phyloP scores from a whole-genome alignment of 2,888 invertebrate species.

The Scaptomyza parva region DNA sequence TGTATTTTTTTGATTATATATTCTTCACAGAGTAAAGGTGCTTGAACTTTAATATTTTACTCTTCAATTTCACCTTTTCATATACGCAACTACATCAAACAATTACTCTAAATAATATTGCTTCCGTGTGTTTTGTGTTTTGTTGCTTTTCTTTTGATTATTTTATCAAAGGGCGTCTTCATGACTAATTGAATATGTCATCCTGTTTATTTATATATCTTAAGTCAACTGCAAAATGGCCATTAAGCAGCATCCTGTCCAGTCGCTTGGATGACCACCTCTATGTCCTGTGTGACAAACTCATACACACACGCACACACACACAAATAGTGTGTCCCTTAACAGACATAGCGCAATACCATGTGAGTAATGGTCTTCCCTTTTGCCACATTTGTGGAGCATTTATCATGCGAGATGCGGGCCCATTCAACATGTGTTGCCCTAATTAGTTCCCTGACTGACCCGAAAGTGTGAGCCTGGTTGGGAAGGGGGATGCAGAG shows the following conservation, averaged over 20 bases:
- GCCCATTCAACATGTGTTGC: slow-evolving; percentile 63
- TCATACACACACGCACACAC: slow-evolving; percentile 13
- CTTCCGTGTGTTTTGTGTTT: neutral
- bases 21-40: no score
- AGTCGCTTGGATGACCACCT: slow-evolving; percentile 19
- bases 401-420: slow-evolving; percentile 60
- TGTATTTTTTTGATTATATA: no score
- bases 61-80: no score
- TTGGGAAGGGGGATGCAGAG: neutral
- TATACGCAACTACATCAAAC: no score
- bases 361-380: slow-evolving; percentile 63
- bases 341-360: slow-evolving; percentile 8
- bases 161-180: slow-evolving; percentile 10
- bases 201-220: slow-evolving; percentile 18
- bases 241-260: slow-evolving; percentile 28
- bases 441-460: slow-evolving; percentile 61
- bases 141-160: neutral
- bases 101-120: no score
- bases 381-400: slow-evolving; percentile 53
- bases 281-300: slow-evolving; percentile 9
- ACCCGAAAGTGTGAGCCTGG: neutral
- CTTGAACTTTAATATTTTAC: no score
- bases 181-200: slow-evolving; percentile 29
- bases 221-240: slow-evolving; percentile 17
- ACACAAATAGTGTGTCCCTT: slow-evolving; percentile 7